Evolutionary conservation across 2,888 invertebrate species (phyloP), one percentile per base, ranked within the genome.

Genomic region (Stratiomys singularior): DNA sequence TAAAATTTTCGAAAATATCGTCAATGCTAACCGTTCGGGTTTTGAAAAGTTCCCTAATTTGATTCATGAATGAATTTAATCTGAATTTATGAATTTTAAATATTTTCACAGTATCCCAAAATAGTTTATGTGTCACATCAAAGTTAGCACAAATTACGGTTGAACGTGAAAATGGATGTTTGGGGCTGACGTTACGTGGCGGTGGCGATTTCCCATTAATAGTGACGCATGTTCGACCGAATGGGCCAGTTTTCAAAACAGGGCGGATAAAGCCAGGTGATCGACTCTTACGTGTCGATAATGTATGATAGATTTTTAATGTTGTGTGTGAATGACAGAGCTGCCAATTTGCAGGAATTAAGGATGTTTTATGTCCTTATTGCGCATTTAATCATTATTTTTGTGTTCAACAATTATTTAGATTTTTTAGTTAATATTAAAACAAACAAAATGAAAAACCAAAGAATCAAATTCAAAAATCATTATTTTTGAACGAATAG

Each of bases 201-300:
- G 97, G 97, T 4, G 92, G 92, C 76, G 90, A 92, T 66, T 91
- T 93, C 81, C 96, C 97, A 0, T 87, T 98, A 81, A 93, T 96
- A 4, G 94, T 98, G 47, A 97, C 97, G 0, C 94, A 96, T 83
- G 94, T 98, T 4, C 90, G 96, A 81, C 92, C 95, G 11, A 94
- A 95, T 76, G 96, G 97, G 0, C 94, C 97, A 0, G 96, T 97
- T 1, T 95, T 96, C 81, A 94, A 94, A 83, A 95, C 94, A 78
- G 96, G 97, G 0, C 92, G 96, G 80, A 93, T 98, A 80, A 93
- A 96, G 85, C 93, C 95, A 37, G 97, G 98, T 1, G 98, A 98
- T 86, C 91, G 97, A 27, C 88, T 98, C 28, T 84, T 97, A 78
- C 94, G 95, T 81, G 94, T 97, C 72, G 96, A 97, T 86, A 93